Percentiles rank a stretch among this genome's conserved stretches.
These are phyloP conservation scores for Eupithecia abbreviata DNA, from an alignment of 2,888 invertebrate genomes.

Conservation along the genomic window DNA sequence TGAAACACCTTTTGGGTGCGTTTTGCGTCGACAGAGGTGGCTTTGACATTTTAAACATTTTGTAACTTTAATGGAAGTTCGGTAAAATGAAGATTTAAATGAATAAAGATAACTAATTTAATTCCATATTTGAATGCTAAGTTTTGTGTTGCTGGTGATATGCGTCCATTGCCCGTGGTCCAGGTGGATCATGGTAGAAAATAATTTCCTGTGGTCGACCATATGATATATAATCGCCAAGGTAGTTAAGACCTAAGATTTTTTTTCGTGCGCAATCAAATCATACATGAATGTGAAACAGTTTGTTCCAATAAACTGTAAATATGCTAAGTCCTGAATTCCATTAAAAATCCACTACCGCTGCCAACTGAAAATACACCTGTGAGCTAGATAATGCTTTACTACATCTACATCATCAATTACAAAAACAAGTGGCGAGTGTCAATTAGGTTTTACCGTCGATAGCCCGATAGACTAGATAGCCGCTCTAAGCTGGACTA, in stretches of 20 bases:
- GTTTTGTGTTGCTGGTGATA: background rate
- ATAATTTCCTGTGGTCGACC: background rate
- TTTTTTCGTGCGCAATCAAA: background rate
- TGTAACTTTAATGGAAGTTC: too few relatives aligned
- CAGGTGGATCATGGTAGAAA: background rate
- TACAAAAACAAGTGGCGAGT: background rate
- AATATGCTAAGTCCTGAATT: background rate
- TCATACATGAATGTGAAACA: background rate
- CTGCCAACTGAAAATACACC: background rate
- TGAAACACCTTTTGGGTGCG: background rate
- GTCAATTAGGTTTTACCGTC: background rate
- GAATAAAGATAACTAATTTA: too few relatives aligned
- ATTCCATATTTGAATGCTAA: background rate
- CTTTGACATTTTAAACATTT: too few relatives aligned
- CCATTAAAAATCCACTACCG: background rate
- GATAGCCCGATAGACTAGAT: background rate
- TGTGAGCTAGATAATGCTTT: background rate
- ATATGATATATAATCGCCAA: background rate
- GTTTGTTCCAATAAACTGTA: background rate
- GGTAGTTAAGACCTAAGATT: too few relatives aligned
- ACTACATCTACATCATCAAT: background rate
- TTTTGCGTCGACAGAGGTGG: background rate
- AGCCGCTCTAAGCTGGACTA: background rate
- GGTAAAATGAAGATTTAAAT: too few relatives aligned
- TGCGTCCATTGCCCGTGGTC: background rate